A percentile compares a stretch with the other conserved stretches of the same genome.
phyloP scores from a whole-genome alignment of 1,140 invertebrate species.

The Hyphantria cunea region DNA sequence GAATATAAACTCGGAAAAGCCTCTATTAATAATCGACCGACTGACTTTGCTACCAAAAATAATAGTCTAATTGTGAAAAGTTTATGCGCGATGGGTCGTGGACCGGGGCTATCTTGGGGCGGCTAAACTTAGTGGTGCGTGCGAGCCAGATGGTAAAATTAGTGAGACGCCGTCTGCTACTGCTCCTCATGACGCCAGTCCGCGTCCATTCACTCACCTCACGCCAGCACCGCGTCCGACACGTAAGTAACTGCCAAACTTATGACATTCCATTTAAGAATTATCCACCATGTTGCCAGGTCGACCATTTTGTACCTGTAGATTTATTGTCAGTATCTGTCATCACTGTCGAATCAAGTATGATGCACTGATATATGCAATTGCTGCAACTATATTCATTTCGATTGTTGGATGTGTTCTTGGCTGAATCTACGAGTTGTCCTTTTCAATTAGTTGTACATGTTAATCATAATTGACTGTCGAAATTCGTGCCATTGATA shows the following conservation, averaged over 20 bases:
- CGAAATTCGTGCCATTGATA: neutral
- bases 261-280: conserved; percentile 73
- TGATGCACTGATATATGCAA: conserved; percentile 2
- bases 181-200: conserved; percentile 71
- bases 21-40: conserved; percentile 82
- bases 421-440: neutral
- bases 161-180: conserved; percentile 77
- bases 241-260: conserved; percentile 74
- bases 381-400: no score
- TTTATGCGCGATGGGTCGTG: conserved; percentile 81
- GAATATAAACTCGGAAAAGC: conserved; percentile 82
- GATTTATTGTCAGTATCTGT: conserved; percentile 32
- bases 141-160: conserved; percentile 79
- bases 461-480: neutral
- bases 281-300: conserved; percentile 59
- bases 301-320: conserved; percentile 28
- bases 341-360: conserved; percentile 7
- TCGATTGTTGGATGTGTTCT: neutral
- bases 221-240: conserved; percentile 58
- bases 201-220: conserved; percentile 72
- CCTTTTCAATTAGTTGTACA: neutral
- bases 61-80: conserved; percentile 83
- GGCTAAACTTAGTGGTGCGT: conserved; percentile 82
- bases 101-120: conserved; percentile 81
- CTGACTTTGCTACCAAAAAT: conserved; percentile 82